Base-by-base conservation (phyloP, 2,888 invertebrate species). In the Cerastis leucographa region DNA sequence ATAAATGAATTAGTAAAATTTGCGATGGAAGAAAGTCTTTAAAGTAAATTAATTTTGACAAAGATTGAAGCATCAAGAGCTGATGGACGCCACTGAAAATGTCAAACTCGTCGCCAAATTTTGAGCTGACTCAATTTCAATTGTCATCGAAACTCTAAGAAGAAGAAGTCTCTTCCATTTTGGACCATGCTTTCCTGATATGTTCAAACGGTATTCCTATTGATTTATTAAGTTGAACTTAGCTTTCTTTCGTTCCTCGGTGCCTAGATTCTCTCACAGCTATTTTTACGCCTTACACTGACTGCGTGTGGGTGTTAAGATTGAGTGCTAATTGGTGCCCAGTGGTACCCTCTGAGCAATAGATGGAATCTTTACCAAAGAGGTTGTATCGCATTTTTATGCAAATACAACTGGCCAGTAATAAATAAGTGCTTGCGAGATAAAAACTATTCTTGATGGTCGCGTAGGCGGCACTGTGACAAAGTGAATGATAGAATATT, bases 271-370 rank as follows among this genome's bases (percentile, higher is more conserved):
- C 65, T 46, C 46, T 62, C 35, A 8, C 3, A 46, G 69, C 69
- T 85, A 78, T 80, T 85, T 87, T 81, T 81, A 80, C n/a, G 17
- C 69, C 40, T n/a, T 54, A 59, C 42, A 46, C 71, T 49, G 71
- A 46, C 71, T 49, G 71, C 69, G 56, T 78, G 90, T 90, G 83
- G 91, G 90, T 84, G 83, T 84, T 61, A 85, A 89, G 89, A 90
- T 89, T 85, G 88, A 91, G 88, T 90, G 90, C 89, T 91, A 92
- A 92, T 91, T 92, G 89, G 89, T 80, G 83, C 54, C 75, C 66
- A 77, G 76, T 83, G 78, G 79, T 77, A 66, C 74, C 64, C 79
- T 78, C 80, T 69, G 66, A 76, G 85, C 70, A 81, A 84, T 87
- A 87, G 85, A 88, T 86, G 80, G 74, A 86, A 84, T 84, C 80